Conservation (phyloP, 2,797 vertebrate genomes). For the Nyctalus aviator region DNA sequence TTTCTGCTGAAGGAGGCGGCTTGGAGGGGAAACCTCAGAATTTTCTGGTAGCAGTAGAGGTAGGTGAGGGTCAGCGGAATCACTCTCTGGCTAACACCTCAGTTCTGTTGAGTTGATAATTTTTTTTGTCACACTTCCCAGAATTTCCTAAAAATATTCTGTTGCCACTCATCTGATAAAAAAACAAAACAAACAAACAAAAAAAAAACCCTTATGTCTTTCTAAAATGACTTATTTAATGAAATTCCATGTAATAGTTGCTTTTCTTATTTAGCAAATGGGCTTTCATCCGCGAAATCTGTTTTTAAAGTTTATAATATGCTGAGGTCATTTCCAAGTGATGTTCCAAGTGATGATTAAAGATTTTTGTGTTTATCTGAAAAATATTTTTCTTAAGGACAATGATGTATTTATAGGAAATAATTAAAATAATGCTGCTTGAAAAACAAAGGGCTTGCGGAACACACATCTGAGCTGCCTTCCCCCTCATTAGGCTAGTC, state of each 20-base stretch:
- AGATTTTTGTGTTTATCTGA: slow-evolving; percentile 67
- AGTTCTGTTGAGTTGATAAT: not conserved
- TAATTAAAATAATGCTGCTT: slow-evolving; percentile 65
- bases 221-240: slow-evolving; percentile 46
- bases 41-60: not conserved
- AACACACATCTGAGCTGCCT: not conserved
- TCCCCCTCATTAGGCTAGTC: slow-evolving; percentile 20
- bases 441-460: slow-evolving; percentile 53
- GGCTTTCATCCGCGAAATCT: not conserved
- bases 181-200: too few relatives aligned
- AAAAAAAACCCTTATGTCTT: slow-evolving; percentile 18
- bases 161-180: slow-evolving; percentile 42
- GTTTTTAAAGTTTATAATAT: slow-evolving; percentile 46
- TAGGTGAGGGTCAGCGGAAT: not conserved
- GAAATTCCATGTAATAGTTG: not conserved
- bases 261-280: slow-evolving; percentile 25
- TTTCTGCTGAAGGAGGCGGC: not conserved
- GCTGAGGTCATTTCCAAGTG: slow-evolving; percentile 60
- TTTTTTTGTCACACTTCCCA: not conserved
- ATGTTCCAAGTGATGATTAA: slow-evolving; percentile 55
- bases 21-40: not conserved
- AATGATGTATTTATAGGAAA: slow-evolving; percentile 56
- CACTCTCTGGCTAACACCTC: not conserved
- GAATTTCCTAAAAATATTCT: slow-evolving; percentile 53
- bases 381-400: slow-evolving; percentile 63